Conservation (phyloP, 2,113 vertebrate species). For the Polypterus bichir region DNA sequence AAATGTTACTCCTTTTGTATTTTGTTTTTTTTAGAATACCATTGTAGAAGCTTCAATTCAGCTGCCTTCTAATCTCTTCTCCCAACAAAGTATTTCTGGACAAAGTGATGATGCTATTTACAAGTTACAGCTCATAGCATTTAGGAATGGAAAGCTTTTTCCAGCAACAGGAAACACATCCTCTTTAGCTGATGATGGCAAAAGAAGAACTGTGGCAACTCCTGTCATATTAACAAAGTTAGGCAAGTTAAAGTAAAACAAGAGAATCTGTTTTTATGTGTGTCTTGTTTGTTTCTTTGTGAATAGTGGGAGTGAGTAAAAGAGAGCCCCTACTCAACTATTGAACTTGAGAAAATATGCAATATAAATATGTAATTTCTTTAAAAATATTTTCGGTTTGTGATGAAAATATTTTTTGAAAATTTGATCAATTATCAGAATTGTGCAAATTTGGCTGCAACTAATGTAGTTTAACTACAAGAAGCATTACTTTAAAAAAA, state of each 20-base stretch:
- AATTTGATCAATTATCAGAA: too few relatives aligned
- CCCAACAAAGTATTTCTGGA: constrained; percentile 49
- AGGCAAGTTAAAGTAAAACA: constrained; percentile 45
- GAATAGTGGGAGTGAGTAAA: too few relatives aligned
- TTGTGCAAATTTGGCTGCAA: too few relatives aligned
- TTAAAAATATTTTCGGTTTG: not conserved
- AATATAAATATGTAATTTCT: not conserved
- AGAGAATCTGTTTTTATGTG: too few relatives aligned
- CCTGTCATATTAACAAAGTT: constrained; percentile 86
- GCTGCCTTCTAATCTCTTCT: constrained; percentile 74
- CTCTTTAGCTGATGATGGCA: constrained; percentile 65
- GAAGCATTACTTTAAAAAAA: too few relatives aligned
- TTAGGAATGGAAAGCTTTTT: constrained; percentile 91
- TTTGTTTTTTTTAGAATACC: constrained; percentile 57
- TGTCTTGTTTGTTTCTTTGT: too few relatives aligned
- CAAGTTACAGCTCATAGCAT: constrained; percentile 84
- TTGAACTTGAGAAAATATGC: not conserved
- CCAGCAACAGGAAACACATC: constrained; percentile 83
- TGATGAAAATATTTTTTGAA: too few relatives aligned
- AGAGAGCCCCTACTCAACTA: too few relatives aligned
- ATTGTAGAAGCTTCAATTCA: constrained; percentile 87
- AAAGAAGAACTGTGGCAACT: constrained; percentile 75
- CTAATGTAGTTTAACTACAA: too few relatives aligned
- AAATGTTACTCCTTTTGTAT: not conserved
- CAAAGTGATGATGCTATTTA: constrained; percentile 62